Conservation (phyloP, 2,888 invertebrate genomes). For the Acronicta psi region DNA sequence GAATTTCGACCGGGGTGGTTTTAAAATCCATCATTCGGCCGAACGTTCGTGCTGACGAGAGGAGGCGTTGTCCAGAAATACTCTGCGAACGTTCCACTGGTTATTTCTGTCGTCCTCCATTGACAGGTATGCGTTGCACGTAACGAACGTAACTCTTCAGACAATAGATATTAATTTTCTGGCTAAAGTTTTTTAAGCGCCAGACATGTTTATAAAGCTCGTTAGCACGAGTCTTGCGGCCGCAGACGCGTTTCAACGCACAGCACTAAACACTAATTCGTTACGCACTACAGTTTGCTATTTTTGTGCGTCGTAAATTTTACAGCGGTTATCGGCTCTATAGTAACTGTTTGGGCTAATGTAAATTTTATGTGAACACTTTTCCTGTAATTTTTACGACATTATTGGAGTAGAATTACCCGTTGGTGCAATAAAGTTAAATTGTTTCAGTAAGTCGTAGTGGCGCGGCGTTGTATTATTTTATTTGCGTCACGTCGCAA, state of each 20-base stretch:
- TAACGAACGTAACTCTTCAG: slow-evolving; percentile 59
- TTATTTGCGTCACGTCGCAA: slow-evolving; percentile 50
- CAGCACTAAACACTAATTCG: slow-evolving; percentile 51
- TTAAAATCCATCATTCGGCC: slow-evolving; percentile 40
- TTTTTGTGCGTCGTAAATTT: slow-evolving; percentile 56
- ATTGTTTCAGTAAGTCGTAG: slow-evolving; percentile 34
- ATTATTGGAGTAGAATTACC: slow-evolving; percentile 38
- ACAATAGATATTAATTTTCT: slow-evolving; percentile 59
- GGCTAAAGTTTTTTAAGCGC: slow-evolving; percentile 52
- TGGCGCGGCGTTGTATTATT: slow-evolving; percentile 31
- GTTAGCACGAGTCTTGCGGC: slow-evolving; percentile 34
- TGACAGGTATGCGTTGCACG: slow-evolving; percentile 74
- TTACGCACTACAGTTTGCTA: slow-evolving; percentile 45
- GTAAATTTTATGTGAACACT: slow-evolving; percentile 49
- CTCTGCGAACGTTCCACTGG: slow-evolving; percentile 61
- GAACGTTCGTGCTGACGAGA: slow-evolving; percentile 33
- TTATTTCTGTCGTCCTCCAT: slow-evolving; percentile 76
- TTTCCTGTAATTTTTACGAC: slow-evolving; percentile 47
- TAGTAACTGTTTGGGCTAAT: slow-evolving; percentile 47
- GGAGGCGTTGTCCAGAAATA: slow-evolving; percentile 70
- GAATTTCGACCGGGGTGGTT: slow-evolving; percentile 31
- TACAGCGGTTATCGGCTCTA: slow-evolving; percentile 45
- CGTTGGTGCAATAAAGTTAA: slow-evolving; percentile 29
- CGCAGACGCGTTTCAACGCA: slow-evolving; percentile 33
- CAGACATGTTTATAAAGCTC: slow-evolving; percentile 50